Base-by-base conservation (phyloP, 1,140 invertebrate genomes). In the Micrasema minimum region DNA sequence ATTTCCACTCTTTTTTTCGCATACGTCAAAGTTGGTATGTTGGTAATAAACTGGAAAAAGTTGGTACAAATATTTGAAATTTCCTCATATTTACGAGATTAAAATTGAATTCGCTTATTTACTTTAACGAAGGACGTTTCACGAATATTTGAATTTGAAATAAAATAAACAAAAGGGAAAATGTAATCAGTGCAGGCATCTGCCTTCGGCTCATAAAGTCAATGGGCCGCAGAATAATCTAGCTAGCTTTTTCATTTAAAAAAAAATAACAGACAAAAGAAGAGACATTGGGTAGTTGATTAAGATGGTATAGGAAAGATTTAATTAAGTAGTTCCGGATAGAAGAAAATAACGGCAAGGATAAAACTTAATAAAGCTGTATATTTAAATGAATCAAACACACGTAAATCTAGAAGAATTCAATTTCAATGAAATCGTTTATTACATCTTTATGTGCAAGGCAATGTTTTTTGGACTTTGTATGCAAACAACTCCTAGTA, bases 201-300 rank as follows among this genome's bases (percentile, higher is more conserved):
- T 59, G 55, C 31, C 18, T 9, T 18, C 11, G 14, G 31, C 9
- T 11, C 12, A 22, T 41, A 59, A 59, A 59, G 31, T 41, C 55
- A 59, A 59, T 59, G 55, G 55, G 9, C 55, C 35, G 55, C 55
- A 38, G 37, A n/a, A 38, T 31, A 59, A 41, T 59, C 55, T n/a
- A 7, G 55, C 55, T 16, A 16, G 55, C 31, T 59, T 59, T 53
- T 59, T 59, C 55, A 38, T 59, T 59, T 59, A 59, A 59, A 59
- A 37, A 59, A n/a, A 59, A 59, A 59, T 59, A 59, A 59, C 37
- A 31, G 55, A 20, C 55, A 20, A 59, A 59, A 16, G 35, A 38
- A 26, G 7, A 18, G 9, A 57, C 53, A 57, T 59, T 59, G 20
- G 38, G 37, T 59, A 38, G 14, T 20, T 38, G 55, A 59, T 59